Evolutionary conservation across 2,113 vertebrate species (phyloP), one percentile per base, ranked within the genome.

Genomic region (Centropus bengalensis): DNA sequence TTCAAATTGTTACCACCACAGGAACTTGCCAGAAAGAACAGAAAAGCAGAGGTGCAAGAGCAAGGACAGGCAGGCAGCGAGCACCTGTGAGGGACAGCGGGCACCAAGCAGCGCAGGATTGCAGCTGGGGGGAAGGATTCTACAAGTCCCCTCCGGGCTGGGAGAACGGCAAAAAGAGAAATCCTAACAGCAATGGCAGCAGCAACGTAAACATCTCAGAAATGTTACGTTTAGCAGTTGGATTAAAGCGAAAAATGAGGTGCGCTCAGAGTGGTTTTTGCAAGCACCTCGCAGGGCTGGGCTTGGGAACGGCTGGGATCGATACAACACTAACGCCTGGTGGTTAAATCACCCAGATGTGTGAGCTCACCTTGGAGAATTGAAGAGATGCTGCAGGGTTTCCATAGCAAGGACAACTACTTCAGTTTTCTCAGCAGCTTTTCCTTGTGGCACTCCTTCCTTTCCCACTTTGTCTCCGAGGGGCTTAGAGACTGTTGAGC

Each of bases 71-170:
- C 76, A 52, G 58, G 36, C 63, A 42, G 2, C 30, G 14, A 9
- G 36, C 73, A 64, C 49, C 75, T 30, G 47, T 0, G 5, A 36
- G 54, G 70, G 52, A 27, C 8, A 8, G 38, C 0, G 1, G 63
- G 68, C 69, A 87, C 24, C 3, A 8, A 6, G 26, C 1, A 1
- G n/a, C 14, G 27, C 19, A 3, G 79, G 66, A 17, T 13, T 23
- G 27, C 38, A 28, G 55, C 74, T 56, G 47, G 47, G 36, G 49
- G 86, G 14, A 30, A 64, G 20, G 27, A 6, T 23, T 74, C 73
- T 42, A 45, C 67, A 44, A 28, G 14, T 17, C 4, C 0, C 71
- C 64, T n/a, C n/a, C 3, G 0, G 7, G 30, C 51, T 20, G 22
- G 42, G 40, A 47, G 28, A 33, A 14, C 54, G 33, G 33, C 1